Conservation (phyloP, 2,888 invertebrate genomes). For the Romanomermis culicivorax region DNA sequence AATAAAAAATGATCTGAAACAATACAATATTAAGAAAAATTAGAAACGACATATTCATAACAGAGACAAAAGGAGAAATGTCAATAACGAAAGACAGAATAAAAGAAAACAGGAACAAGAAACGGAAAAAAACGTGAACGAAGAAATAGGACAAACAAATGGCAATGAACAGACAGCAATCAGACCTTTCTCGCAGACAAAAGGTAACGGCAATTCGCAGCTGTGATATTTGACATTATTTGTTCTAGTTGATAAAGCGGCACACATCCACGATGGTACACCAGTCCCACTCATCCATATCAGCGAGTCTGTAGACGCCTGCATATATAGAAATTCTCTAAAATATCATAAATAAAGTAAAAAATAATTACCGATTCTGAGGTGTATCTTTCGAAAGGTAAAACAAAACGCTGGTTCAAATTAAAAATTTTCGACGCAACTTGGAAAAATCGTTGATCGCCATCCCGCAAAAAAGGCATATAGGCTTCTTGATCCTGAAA, state of each 20-base stretch:
- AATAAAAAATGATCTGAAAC: slow-evolving; percentile 2
- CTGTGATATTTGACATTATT: slow-evolving; percentile 54
- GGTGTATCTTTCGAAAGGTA: background rate
- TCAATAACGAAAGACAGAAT: no score
- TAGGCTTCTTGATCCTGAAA: slow-evolving; percentile 10
- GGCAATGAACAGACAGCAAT: background rate
- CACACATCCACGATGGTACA: slow-evolving; percentile 25
- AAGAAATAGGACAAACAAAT: no score
- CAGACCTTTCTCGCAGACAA: slow-evolving; percentile 82
- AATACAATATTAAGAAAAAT: background rate
- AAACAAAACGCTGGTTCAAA: slow-evolving; percentile 1
- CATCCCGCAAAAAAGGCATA: slow-evolving; percentile 10
- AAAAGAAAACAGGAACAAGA: no score
- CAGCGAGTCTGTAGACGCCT: slow-evolving; percentile 15
- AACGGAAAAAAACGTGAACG: no score
- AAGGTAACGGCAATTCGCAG: slow-evolving; percentile 59
- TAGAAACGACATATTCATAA: no score
- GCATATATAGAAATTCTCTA: background rate
- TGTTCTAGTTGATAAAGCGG: slow-evolving; percentile 37
- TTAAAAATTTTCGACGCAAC: background rate
- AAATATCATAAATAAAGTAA: background rate
- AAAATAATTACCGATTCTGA: background rate
- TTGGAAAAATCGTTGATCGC: slow-evolving; percentile 2
- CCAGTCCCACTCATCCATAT: slow-evolving; percentile 23
- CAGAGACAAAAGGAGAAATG: no score